phyloP scores from a whole-genome alignment of 2,888 invertebrate genomes.

The Trissoscelio sp. region DNA sequence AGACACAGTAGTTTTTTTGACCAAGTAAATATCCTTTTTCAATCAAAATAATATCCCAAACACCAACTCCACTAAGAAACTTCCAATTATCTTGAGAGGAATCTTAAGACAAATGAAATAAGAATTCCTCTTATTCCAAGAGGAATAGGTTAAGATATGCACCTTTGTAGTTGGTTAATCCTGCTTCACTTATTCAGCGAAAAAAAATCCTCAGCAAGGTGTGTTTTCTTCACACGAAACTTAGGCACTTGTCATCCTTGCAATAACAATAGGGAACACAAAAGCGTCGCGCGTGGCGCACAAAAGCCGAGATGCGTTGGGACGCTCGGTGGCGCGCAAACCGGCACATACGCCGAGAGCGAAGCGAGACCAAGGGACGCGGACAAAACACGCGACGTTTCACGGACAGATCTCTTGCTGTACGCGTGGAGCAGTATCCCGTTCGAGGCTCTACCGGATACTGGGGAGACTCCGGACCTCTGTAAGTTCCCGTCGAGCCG shows the following conservation, averaged over 20 bases:
- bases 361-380: constrained; percentile 25
- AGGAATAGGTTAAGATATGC: no score
- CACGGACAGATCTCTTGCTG: constrained; percentile 20
- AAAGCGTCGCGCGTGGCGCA: constrained; percentile 39
- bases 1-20: no score
- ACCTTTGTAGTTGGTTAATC: no score
- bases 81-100: no score
- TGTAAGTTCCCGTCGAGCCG: constrained; percentile 68
- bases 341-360: constrained; percentile 26
- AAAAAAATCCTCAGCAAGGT: constrained; percentile 56
- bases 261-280: constrained; percentile 43
- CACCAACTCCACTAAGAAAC: no score
- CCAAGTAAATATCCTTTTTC: no score
- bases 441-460: constrained; percentile 82
- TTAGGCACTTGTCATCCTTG: constrained; percentile 63
- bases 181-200: no score
- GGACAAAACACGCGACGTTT: constrained; percentile 37
- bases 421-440: constrained; percentile 75
- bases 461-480: constrained; percentile 74
- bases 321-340: constrained; percentile 31
- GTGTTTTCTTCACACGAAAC: constrained; percentile 43
- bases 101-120: no score
- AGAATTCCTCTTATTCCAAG: no score
- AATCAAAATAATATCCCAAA: no score
- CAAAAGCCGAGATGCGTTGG: constrained; percentile 34